Conservation (phyloP, 23 tunicate genomes). For the Aplidium turbinatum region DNA sequence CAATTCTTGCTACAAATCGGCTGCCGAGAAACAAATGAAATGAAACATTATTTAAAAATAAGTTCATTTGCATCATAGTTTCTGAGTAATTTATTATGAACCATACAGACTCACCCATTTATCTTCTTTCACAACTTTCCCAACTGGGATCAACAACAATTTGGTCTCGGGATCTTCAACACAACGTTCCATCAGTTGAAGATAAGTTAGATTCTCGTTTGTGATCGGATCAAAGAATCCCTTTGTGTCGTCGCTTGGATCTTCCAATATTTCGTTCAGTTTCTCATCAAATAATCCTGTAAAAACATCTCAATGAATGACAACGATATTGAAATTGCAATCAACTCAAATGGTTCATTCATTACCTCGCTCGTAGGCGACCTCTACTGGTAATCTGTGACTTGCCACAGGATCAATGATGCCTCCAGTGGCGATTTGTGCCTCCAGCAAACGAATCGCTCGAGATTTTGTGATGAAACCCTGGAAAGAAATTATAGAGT, state of each 20-base stretch:
- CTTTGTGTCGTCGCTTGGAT: slow-evolving; percentile 79
- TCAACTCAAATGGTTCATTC: no score
- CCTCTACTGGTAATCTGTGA: slow-evolving; percentile 84
- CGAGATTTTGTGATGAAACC: slow-evolving; percentile 85
- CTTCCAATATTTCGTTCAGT: slow-evolving; percentile 65
- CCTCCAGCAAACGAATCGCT: slow-evolving; percentile 90
- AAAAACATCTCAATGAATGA: no score
- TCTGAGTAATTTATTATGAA: no score
- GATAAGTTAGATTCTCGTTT: slow-evolving; percentile 75
- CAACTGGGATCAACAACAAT: slow-evolving; percentile 66
- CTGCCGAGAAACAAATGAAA: no score
- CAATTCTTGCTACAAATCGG: no score
- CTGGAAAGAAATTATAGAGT: no score
- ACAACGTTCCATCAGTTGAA: slow-evolving; percentile 79
- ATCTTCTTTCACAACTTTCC: no score
- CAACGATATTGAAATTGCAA: no score
- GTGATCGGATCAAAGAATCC: slow-evolving; percentile 97
- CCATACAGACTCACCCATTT: no score
- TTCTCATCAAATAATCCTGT: slow-evolving; percentile 80
- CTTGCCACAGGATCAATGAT: slow-evolving; percentile 90
- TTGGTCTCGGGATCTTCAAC: slow-evolving; percentile 76
- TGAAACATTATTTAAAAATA: no score
- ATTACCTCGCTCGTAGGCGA: slow-evolving; percentile 88
- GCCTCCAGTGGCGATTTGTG: slow-evolving; percentile 99
- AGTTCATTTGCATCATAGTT: no score